phyloP scores from a whole-genome alignment of 64 coral and sea anemone genomes.

The Hydrozoanthus tunicans region DNA sequence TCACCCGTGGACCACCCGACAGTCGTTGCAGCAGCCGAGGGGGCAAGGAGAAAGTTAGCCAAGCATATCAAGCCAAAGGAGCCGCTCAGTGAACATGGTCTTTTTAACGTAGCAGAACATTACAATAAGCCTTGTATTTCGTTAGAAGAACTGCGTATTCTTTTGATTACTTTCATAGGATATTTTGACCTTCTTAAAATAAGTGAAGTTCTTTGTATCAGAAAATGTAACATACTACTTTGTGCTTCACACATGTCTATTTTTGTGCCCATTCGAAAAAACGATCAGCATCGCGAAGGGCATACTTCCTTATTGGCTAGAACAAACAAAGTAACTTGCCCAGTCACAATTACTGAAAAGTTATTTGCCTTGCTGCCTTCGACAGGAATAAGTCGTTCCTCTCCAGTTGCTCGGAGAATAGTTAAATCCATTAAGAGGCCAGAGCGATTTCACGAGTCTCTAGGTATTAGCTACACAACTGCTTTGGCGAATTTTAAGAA shows the following conservation, averaged over 20 bases:
- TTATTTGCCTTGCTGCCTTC: conserved; percentile 1
- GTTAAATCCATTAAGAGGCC: not conserved
- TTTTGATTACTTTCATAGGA: conserved; percentile 9
- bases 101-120: not conserved
- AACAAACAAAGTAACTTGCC: conserved; percentile 14
- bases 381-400: not conserved
- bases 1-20: not conserved
- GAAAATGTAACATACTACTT: not conserved
- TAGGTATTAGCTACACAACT: conserved; percentile 21
- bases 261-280: conserved; percentile 11
- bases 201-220: conserved; percentile 11
- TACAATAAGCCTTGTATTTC: not conserved
- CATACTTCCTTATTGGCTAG: conserved; percentile 17
- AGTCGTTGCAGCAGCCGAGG: not conserved
- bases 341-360: conserved; percentile 8
- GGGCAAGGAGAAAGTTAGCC: not conserved
- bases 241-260: conserved; percentile 1
- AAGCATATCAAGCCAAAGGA: not conserved
- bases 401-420: conserved; percentile 27
- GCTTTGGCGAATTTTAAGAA: conserved; percentile 9
- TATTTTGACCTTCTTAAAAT: not conserved
- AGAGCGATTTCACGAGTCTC: conserved; percentile 2
- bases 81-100: not conserved
- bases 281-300: conserved; percentile 25
- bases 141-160: not conserved